These are phyloP conservation scores for Holocentrus rufus DNA, from an alignment of 2,797 vertebrate species.

Conservation along the genomic window DNA sequence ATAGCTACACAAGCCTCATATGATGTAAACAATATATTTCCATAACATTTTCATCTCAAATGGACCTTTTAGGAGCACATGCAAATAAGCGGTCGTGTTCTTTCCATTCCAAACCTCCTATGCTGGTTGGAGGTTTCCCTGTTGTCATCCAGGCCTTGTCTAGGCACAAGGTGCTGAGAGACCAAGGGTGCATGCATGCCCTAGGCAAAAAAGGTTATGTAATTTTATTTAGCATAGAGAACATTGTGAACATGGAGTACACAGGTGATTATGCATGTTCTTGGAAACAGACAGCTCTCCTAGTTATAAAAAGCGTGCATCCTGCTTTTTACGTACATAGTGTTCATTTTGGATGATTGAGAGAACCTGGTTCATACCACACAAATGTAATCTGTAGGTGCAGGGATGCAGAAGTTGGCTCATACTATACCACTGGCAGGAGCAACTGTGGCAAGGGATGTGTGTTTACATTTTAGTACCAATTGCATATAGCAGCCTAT, in stretches of 20 bases:
- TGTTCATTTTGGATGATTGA: not conserved
- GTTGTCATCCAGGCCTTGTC: conserved; percentile 13
- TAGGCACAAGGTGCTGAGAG: conserved; percentile 30
- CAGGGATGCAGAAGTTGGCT: not conserved
- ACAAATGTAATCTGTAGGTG: not conserved
- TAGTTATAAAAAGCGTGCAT: not conserved
- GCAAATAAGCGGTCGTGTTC: conserved; percentile 52
- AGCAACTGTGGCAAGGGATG: not conserved
- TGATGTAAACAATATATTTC: conserved; percentile 17
- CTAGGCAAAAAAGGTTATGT: conserved; percentile 37
- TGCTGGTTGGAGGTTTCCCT: conserved; percentile 20
- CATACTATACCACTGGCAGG: not conserved
- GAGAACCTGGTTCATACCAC: not conserved
- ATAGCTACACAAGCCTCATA: not conserved
- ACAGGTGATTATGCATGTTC: not conserved
- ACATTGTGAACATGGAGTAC: not conserved
- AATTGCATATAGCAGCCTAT: no score
- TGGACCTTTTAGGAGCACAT: conserved; percentile 32
- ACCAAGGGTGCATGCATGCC: conserved; percentile 15
- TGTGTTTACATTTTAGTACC: not conserved
- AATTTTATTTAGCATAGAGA: conserved; percentile 11
- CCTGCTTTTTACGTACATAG: not conserved
- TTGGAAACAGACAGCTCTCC: conserved; percentile 2
- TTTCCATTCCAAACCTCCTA: conserved; percentile 34
- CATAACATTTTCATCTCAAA: conserved; percentile 52